Evolutionary conservation across 30 jellyfish, hydroid and myxozoan genomes (phyloP).

Genomic region (Hydractinia echinata): DNA sequence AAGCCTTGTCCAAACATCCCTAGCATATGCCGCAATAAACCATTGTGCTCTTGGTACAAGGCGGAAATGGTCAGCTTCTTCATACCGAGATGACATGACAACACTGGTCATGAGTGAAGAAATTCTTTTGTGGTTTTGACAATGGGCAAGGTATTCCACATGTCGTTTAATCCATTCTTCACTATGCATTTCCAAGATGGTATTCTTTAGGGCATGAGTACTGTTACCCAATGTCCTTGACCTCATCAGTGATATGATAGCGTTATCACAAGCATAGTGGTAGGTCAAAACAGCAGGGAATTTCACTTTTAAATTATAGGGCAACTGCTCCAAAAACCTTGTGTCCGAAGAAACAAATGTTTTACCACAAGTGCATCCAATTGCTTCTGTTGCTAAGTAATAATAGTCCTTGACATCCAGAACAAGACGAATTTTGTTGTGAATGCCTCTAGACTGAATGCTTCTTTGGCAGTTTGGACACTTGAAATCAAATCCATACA

Average conservation of each 20-base stretch:
- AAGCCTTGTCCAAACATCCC: conserved; percentile 51
- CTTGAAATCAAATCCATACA: not conserved
- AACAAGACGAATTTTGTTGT: conserved; percentile 32
- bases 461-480: conserved; percentile 21
- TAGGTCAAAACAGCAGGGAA: conserved; percentile 49
- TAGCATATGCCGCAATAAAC: conserved; percentile 39
- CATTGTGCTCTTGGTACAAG: conserved; percentile 34
- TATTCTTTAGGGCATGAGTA: conserved; percentile 35
- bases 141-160: conserved; percentile 40
- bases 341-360: conserved; percentile 26
- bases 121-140: not conserved
- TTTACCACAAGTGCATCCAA: conserved; percentile 19
- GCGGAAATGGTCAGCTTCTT: conserved; percentile 6
- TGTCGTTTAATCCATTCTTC: conserved; percentile 31
- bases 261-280: conserved; percentile 42
- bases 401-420: conserved; percentile 20
- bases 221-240: conserved; percentile 51
- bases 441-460: conserved; percentile 27
- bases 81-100: not conserved
- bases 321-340: conserved; percentile 48
- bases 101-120: not conserved
- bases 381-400: conserved; percentile 22
- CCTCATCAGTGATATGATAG: conserved; percentile 41
- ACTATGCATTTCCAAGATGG: conserved; percentile 38
- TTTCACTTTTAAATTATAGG: conserved; percentile 16